A percentile compares a stretch with the other conserved stretches of the same genome.
These are phyloP conservation scores for Protaetia brevitarsis DNA, from an alignment of 1,140 invertebrate species.

Conservation along the genomic window DNA sequence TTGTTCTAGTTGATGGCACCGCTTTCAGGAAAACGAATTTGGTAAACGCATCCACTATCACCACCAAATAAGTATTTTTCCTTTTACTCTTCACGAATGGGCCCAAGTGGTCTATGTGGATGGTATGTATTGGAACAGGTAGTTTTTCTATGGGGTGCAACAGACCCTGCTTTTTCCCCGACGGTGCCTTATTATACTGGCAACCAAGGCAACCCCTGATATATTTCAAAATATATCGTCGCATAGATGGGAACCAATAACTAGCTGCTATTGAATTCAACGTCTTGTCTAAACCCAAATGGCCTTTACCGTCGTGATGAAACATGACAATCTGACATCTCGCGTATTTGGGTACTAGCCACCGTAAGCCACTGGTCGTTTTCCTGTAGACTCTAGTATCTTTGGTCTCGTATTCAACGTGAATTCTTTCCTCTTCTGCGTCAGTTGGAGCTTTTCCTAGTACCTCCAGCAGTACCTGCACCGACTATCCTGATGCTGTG, in stretches of 20 bases:
- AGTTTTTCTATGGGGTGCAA: constrained; percentile 42
- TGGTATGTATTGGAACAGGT: constrained; percentile 40
- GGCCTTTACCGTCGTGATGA: constrained; percentile 44
- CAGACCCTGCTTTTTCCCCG: constrained; percentile 2
- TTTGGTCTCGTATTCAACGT: neutral
- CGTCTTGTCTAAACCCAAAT: constrained; percentile 41
- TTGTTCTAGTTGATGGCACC: neutral
- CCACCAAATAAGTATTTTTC: constrained; percentile 40
- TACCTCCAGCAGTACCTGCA: neutral
- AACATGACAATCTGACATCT: constrained; percentile 33
- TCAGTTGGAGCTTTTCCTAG: neutral
- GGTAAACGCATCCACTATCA: constrained; percentile 44
- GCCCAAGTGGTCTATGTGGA: constrained; percentile 43
- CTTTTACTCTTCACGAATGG: constrained; percentile 37
- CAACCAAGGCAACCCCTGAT: neutral
- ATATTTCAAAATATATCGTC: constrained; percentile 12
- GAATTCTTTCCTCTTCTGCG: neutral
- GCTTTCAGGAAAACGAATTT: constrained; percentile 34
- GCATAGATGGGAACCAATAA: constrained; percentile 43
- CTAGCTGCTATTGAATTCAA: constrained; percentile 35
- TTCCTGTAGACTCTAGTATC: constrained; percentile 20
- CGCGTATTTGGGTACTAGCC: constrained; percentile 22
- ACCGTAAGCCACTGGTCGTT: neutral
- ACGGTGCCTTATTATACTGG: neutral
- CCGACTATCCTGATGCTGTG: constrained; percentile 19